phyloP scores from a whole-genome alignment of 2,888 invertebrate genomes.

The Junonia oenone region DNA sequence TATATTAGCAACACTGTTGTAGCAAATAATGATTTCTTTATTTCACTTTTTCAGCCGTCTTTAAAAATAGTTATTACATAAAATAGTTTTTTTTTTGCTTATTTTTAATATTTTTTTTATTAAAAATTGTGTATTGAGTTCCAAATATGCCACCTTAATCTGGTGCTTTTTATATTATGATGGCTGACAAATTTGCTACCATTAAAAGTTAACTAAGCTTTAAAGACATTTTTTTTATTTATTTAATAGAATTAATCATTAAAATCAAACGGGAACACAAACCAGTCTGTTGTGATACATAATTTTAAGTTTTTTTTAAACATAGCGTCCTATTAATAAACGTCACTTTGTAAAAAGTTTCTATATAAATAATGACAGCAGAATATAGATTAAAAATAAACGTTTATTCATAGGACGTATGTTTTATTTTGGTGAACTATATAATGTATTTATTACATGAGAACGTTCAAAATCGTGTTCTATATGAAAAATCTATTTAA shows the following conservation, averaged over 20 bases:
- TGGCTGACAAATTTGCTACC: conserved; percentile 17
- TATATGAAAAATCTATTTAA: conserved; percentile 44
- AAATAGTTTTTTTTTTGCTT: neutral
- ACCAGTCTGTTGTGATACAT: conserved; percentile 75
- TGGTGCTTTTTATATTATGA: conserved; percentile 17
- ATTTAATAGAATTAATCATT: conserved; percentile 48
- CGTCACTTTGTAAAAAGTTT: neutral
- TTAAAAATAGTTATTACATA: conserved; percentile 6
- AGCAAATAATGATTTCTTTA: neutral
- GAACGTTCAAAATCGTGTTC: conserved; percentile 47
- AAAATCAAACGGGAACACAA: conserved; percentile 53
- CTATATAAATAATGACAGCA: neutral
- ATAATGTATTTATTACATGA: conserved; percentile 44
- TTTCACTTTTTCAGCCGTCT: conserved; percentile 3
- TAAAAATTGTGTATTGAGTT: conserved; percentile 12
- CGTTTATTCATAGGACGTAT: conserved; percentile 1
- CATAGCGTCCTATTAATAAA: conserved; percentile 1
- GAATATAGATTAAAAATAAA: neutral
- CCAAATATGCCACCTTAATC: conserved; percentile 15
- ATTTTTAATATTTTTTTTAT: conserved; percentile 5
- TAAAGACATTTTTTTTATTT: conserved; percentile 56
- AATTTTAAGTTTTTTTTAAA: conserved; percentile 58
- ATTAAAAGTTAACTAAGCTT: conserved; percentile 55
- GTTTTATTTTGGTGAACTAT: conserved; percentile 42
- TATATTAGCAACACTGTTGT: conserved; percentile 2